phyloP scores from a whole-genome alignment of 92 coral and sea anemone genomes.

The Epizoanthus scotinus region DNA sequence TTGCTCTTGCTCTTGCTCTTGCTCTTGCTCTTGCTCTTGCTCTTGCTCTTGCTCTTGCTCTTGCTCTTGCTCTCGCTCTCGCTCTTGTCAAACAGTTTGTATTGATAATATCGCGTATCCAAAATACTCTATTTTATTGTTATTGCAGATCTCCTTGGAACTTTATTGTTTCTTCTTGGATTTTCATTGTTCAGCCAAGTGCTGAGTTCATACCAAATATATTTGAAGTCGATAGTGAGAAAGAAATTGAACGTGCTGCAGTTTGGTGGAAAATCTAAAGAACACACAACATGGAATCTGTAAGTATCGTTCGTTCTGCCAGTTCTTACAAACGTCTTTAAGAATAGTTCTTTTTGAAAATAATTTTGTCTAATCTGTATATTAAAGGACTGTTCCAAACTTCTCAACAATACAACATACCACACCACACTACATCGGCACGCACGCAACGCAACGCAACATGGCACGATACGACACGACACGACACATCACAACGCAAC shows the following conservation, averaged over 20 bases:
- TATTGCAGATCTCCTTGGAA: slow-evolving; percentile 20
- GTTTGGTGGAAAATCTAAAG: background rate
- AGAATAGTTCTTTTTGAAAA: background rate
- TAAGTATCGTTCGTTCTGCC: background rate
- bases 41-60: background rate
- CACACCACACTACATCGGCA: no score
- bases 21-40: no score
- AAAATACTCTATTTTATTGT: background rate
- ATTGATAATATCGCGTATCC: no score
- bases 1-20: no score
- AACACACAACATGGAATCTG: slow-evolving; percentile 15
- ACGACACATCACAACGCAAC: no score
- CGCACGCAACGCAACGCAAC: no score
- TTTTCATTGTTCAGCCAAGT: slow-evolving; percentile 21
- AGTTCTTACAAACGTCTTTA: background rate
- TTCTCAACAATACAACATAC: no score
- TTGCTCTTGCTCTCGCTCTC: background rate
- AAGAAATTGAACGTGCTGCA: background rate
- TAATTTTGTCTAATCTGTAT: no score
- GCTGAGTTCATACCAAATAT: slow-evolving; percentile 6
- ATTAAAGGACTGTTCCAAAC: no score
- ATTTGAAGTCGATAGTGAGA: slow-evolving; percentile 8
- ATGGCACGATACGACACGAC: no score
- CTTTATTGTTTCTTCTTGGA: slow-evolving; percentile 4
- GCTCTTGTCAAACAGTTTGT: background rate